phyloP scores from a whole-genome alignment of 2,113 vertebrate genomes.

The Paedocypris sp. region DNA sequence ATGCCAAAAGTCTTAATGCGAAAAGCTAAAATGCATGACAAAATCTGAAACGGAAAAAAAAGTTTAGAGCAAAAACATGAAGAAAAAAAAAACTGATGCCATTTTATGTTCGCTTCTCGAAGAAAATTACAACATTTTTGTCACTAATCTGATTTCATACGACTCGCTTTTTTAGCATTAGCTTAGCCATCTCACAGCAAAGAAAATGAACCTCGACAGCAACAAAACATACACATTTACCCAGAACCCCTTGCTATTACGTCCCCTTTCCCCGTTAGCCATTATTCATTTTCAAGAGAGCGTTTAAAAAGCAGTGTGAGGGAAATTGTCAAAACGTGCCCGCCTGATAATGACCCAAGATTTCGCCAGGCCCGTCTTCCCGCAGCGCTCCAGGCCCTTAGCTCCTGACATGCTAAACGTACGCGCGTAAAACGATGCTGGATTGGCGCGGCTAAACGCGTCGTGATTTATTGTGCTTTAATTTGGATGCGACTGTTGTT shows the following conservation, averaged over 20 bases:
- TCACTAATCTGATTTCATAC: no score
- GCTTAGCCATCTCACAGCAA: not conserved
- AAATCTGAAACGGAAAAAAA: no score
- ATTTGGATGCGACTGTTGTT: constrained; percentile 52
- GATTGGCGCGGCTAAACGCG: constrained; percentile 45
- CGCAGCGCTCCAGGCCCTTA: constrained; percentile 6
- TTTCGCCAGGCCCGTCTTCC: constrained; percentile 12
- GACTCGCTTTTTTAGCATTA: no score
- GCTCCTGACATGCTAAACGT: constrained; percentile 1
- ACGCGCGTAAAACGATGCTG: constrained; percentile 6
- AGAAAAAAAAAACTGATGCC: no score
- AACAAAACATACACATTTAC: constrained; percentile 16
- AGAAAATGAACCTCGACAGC: not conserved
- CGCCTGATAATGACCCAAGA: constrained; percentile 30
- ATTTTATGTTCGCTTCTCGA: not conserved
- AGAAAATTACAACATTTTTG: not conserved
- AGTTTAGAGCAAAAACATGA: no score
- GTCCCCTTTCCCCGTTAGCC: constrained; percentile 18
- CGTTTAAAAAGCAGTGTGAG: constrained; percentile 24
- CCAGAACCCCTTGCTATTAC: constrained; percentile 7
- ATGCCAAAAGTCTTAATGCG: no score
- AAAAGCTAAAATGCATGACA: no score
- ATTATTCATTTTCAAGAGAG: constrained; percentile 24
- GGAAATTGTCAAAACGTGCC: constrained; percentile 19
- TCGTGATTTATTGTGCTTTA: constrained; percentile 60